Evolutionary conservation across 2,888 invertebrate genomes (phyloP), one percentile per base, ranked within the genome.

Genomic region (Drosophila testacea): DNA sequence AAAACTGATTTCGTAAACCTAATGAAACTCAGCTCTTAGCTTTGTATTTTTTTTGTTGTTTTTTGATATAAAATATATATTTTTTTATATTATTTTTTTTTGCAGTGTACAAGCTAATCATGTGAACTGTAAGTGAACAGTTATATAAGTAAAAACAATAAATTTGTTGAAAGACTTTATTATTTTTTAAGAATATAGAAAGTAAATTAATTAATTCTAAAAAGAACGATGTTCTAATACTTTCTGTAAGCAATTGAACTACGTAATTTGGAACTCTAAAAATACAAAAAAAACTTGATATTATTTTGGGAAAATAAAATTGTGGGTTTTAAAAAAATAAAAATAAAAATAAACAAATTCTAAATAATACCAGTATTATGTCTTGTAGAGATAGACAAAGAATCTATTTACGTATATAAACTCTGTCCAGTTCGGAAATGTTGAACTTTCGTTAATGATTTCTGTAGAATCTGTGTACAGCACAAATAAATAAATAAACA

Each of bases 371-470:
- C 2, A 39, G 39, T 39, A 13, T 13, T 4, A 44, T 41, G 9
- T 16, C 41, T 16, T 16, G 41, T 41, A 41, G 16, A 38, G 38
- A n/a, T 41, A 11, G 42, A 11, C 5, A 32, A 27, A 22, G 42
- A 44, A 22, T 6, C 11, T n/a, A 6, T 10, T 34, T 22, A 34
- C 34, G 32, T 48, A 48, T 22, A 16, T 48, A 34, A 34, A 48
- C 48, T 48, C 48, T 48, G 6, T 42, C 11, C 42, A 27, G 27
- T 22, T 6, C 0, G 7, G 9, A 32, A 6, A 32, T 11, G 1
- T 42, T 42, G 42, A 32, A 48, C 50, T 22, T 22, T 7, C 22
- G 22, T 22, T 36, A 50, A 46, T 28, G n/a, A 9, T 47, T 47
- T 47, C n/a, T 36, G 34, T 48, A 32, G 22, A 4, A 22, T 27